Conservation (phyloP, 2,113 vertebrate genomes). For the Pseudonaja textilis region DNA sequence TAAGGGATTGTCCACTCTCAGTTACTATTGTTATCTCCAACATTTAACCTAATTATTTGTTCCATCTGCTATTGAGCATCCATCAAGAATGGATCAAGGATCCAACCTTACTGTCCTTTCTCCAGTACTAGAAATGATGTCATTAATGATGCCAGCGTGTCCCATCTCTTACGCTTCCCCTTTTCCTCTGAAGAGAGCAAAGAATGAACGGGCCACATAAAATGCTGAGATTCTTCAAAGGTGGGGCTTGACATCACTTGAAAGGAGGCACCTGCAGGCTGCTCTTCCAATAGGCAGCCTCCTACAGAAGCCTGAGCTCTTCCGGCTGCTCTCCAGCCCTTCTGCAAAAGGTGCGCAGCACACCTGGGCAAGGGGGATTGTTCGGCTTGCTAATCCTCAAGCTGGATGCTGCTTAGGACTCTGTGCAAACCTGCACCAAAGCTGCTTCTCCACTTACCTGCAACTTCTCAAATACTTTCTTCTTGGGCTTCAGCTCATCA, state of each 20-base stretch:
- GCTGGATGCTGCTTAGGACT: background rate
- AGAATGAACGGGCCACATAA: background rate
- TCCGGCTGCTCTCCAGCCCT: background rate
- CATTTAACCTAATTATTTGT: background rate
- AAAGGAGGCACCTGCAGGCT: background rate
- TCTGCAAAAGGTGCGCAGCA: background rate
- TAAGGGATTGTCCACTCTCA: background rate
- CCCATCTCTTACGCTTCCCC: background rate
- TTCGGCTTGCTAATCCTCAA: too few relatives aligned
- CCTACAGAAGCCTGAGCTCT: background rate
- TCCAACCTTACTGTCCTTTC: background rate
- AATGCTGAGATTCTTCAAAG: background rate
- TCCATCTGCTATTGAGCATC: too few relatives aligned
- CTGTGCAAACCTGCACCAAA: background rate
- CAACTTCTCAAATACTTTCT: conserved; percentile 95
- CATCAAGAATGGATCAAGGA: background rate
- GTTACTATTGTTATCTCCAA: background rate
- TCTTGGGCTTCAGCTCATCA: conserved; percentile 92
- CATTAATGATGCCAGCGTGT: background rate
- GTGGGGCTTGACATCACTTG: background rate
- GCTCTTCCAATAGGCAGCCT: background rate
- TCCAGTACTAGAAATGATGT: background rate
- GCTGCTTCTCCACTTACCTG: conserved; percentile 74
- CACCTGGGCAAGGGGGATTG: background rate
- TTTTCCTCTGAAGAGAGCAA: background rate